Conservation (phyloP, 2,797 vertebrate species). For the Bradypodion ventrale region DNA sequence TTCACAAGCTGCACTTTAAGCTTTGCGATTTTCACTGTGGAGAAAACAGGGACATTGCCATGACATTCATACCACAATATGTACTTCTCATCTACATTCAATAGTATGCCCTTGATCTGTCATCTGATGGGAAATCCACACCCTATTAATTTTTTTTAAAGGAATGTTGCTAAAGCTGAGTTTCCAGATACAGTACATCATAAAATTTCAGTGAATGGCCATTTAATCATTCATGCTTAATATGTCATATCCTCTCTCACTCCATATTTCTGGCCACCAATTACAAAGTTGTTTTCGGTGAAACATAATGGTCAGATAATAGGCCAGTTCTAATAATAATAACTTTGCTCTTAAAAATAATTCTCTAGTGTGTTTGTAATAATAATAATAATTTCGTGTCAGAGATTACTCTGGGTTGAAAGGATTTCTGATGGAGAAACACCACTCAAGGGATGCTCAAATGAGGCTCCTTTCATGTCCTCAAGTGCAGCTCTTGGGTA, state of each 20-base stretch:
- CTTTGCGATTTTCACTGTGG: not conserved
- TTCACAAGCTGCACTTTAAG: not conserved
- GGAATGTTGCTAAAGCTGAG: not conserved
- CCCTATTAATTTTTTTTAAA: not conserved
- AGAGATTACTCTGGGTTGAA: too few species aligned
- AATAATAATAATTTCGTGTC: too few species aligned
- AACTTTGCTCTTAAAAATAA: not conserved
- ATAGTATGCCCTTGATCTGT: conserved; percentile 16
- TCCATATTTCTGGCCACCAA: too few species aligned
- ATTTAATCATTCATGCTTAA: not conserved
- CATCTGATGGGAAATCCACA: conserved; percentile 5
- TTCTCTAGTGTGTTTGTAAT: conserved; percentile 5
- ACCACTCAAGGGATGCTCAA: too few species aligned
- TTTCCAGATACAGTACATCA: not conserved
- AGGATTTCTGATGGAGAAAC: too few species aligned
- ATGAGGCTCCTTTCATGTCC: too few species aligned
- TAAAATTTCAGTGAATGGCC: not conserved
- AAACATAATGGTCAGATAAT: conserved; percentile 38
- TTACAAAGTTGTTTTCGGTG: not conserved
- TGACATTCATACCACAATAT: not conserved
- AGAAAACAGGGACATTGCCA: not conserved
- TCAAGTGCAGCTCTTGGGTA: too few species aligned
- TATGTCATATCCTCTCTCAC: not conserved
- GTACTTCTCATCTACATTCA: not conserved
- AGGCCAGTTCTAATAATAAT: conserved; percentile 12